Evolutionary conservation across 2,888 invertebrate species (phyloP).

Genomic region (Timema podura): DNA sequence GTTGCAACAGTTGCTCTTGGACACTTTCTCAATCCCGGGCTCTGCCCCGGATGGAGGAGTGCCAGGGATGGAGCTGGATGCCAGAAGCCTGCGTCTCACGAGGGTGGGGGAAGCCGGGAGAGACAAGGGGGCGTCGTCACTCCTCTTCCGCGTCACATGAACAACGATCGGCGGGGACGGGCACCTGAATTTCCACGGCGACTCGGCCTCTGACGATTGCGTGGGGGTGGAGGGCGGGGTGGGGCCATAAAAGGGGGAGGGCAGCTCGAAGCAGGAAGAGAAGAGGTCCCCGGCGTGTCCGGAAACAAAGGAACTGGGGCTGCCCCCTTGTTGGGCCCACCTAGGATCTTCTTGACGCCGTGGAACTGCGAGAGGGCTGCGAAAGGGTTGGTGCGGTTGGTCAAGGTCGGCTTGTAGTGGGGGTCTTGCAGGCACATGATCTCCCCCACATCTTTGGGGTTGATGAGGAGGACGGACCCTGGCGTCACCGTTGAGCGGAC

Average conservation of each 20-base stretch:
- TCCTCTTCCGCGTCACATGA: background rate
- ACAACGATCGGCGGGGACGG: background rate
- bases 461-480: conserved; percentile 42
- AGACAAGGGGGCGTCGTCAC: conserved; percentile 28
- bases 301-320: conserved; percentile 20
- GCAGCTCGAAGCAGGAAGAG: conserved; percentile 73
- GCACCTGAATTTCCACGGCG: conserved; percentile 2
- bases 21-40: background rate
- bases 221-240: conserved; percentile 30
- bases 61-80: conserved; percentile 19
- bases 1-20: background rate
- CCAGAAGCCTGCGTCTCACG: conserved; percentile 35
- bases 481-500: conserved; percentile 45
- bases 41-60: background rate
- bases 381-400: conserved; percentile 63
- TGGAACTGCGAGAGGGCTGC: conserved; percentile 69
- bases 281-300: conserved; percentile 51
- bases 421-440: conserved; percentile 82
- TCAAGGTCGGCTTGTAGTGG: conserved; percentile 61
- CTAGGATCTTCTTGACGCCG: conserved; percentile 74
- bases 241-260: conserved; percentile 58
- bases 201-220: conserved; percentile 2
- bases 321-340: conserved; percentile 47
- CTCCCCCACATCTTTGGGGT: conserved; percentile 68
- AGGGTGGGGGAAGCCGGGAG: conserved; percentile 40